Conservation (phyloP, 2,888 invertebrate genomes). For the Drosophila mulleri region DNA sequence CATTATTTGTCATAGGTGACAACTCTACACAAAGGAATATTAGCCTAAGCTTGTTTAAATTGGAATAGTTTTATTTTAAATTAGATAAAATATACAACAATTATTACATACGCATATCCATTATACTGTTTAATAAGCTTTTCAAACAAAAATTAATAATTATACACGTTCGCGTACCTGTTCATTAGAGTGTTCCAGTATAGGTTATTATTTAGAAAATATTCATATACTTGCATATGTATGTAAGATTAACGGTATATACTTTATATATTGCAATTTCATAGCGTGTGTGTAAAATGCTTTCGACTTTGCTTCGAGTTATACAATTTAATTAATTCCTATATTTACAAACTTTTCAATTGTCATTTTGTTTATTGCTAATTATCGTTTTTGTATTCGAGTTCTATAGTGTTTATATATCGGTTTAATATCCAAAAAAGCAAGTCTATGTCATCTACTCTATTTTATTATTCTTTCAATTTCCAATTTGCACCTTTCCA, state of each 20-base stretch:
- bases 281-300: constrained; percentile 44
- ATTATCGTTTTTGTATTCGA: constrained; percentile 49
- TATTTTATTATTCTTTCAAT: constrained; percentile 12
- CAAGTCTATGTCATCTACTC: constrained; percentile 25
- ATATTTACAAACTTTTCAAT: constrained; percentile 48
- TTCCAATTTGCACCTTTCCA: constrained; percentile 3
- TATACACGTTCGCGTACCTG: constrained; percentile 36
- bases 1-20: background rate
- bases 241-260: constrained; percentile 37
- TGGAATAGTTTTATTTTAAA: constrained; percentile 69
- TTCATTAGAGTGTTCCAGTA: constrained; percentile 33
- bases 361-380: constrained; percentile 23
- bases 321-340: constrained; percentile 4
- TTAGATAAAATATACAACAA: constrained; percentile 71
- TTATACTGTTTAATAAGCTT: constrained; percentile 54
- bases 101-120: constrained; percentile 57
- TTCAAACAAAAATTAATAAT: constrained; percentile 47
- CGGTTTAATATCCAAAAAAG: constrained; percentile 50
- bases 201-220: constrained; percentile 26
- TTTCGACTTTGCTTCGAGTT: constrained; percentile 18
- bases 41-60: constrained; percentile 23
- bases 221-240: constrained; percentile 33
- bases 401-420: constrained; percentile 44
- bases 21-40: background rate
- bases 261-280: constrained; percentile 48